A percentile compares a stretch with the other conserved stretches of the same genome.
Conservation (phyloP, 2,888 invertebrate species). For the Drosophila emarginata region DNA sequence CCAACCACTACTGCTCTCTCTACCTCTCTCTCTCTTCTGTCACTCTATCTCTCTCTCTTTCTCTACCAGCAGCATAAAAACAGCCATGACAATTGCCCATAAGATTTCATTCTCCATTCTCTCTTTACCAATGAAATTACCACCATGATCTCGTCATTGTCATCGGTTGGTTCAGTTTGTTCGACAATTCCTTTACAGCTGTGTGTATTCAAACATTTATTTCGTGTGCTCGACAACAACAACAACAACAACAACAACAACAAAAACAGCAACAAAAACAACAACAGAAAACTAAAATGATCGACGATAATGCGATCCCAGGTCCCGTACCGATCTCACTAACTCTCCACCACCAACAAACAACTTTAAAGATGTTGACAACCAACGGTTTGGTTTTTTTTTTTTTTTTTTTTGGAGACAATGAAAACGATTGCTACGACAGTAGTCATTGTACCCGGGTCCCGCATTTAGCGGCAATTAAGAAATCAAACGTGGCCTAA, state of each 20-base stretch:
- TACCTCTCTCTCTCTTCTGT: neutral
- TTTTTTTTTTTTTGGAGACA: neutral
- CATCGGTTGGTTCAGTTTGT: constrained; percentile 11
- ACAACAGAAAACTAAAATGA: constrained; percentile 69
- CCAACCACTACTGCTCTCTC: constrained; percentile 8
- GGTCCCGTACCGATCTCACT: neutral
- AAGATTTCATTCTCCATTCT: constrained; percentile 13
- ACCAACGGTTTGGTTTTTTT: constrained; percentile 27
- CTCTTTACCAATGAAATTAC: constrained; percentile 59
- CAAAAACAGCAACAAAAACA: constrained; percentile 62
- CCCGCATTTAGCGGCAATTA: constrained; percentile 79
- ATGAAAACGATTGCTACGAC: neutral
- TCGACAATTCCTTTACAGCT: constrained; percentile 59
- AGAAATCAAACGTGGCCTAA: constrained; percentile 71
- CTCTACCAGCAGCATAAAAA: constrained; percentile 27
- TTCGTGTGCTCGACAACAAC: constrained; percentile 63
- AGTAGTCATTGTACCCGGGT: constrained; percentile 22
- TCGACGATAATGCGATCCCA: constrained; percentile 65
- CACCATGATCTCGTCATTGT: constrained; percentile 62
- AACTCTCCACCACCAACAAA: neutral
- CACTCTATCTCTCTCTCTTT: no score
- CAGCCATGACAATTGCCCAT: constrained; percentile 56
- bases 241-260: constrained; percentile 72
- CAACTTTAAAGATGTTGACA: constrained; percentile 19
- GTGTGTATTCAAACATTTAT: constrained; percentile 55